These are phyloP conservation scores for Maccullochella peelii DNA, from an alignment of 2,113 vertebrate species.

Conservation along the genomic window DNA sequence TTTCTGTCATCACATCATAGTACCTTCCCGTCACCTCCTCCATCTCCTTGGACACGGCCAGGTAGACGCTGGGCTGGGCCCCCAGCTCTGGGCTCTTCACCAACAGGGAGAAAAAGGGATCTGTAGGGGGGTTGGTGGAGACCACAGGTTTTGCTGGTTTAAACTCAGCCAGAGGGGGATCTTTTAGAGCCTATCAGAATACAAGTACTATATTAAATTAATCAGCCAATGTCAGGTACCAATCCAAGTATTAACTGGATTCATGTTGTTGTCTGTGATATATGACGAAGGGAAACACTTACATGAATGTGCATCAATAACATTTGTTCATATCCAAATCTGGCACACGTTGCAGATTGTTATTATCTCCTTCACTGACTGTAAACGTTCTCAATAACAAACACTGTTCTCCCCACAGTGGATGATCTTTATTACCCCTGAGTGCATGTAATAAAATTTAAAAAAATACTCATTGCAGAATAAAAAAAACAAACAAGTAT, in stretches of 20 bases:
- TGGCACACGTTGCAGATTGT: neutral
- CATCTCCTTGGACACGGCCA: constrained; percentile 86
- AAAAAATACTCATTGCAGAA: constrained; percentile 2
- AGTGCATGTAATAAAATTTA: constrained; percentile 20
- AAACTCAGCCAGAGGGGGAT: neutral
- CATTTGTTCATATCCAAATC: neutral
- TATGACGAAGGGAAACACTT: neutral
- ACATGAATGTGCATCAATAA: neutral
- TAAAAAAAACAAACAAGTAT: neutral
- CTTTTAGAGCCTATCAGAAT: neutral
- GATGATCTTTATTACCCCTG: constrained; percentile 25
- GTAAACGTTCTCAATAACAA: neutral
- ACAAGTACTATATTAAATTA: neutral
- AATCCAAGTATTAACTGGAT: neutral
- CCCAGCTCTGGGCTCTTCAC: constrained; percentile 88
- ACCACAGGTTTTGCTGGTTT: neutral
- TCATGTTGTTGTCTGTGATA: neutral
- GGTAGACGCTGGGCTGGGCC: constrained; percentile 86
- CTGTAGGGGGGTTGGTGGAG: constrained; percentile 66
- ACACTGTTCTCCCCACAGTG: neutral
- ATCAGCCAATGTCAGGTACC: neutral
- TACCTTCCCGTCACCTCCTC: constrained; percentile 86
- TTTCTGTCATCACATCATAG: constrained; percentile 87
- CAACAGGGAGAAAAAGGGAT: constrained; percentile 88
- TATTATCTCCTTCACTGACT: constrained; percentile 1